phyloP scores from a whole-genome alignment of 2,797 vertebrate species.

The Pitangus sulphuratus region DNA sequence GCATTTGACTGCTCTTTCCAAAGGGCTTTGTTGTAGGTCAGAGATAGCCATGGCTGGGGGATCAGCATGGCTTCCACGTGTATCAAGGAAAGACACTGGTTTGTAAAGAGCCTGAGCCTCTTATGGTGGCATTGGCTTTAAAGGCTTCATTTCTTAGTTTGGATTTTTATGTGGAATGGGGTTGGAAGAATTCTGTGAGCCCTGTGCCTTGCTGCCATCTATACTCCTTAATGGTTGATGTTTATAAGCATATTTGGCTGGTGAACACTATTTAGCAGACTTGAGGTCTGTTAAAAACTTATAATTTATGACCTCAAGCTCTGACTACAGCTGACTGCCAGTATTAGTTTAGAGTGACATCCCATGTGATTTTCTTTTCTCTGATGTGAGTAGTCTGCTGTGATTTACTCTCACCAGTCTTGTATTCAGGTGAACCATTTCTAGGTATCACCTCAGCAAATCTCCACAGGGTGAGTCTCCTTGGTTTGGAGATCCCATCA shows the following conservation, averaged over 20 bases:
- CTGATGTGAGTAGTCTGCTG: neutral
- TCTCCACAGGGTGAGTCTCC: neutral
- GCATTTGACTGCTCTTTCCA: neutral
- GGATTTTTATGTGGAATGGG: neutral
- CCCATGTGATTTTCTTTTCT: neutral
- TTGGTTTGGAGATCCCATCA: neutral
- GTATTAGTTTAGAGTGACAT: neutral
- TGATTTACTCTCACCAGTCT: neutral
- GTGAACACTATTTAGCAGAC: neutral
- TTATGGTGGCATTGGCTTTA: neutral
- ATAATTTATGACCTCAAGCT: neutral
- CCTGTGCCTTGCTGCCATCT: neutral
- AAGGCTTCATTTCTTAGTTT: neutral
- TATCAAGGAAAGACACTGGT: neutral
- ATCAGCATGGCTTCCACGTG: accelerated
- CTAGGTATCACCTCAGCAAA: neutral
- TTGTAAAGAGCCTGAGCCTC: neutral
- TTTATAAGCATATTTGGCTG: neutral
- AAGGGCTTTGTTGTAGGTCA: neutral
- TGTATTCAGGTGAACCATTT: neutral
- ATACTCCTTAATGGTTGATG: neutral
- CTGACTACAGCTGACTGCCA: neutral
- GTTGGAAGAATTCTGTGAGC: neutral
- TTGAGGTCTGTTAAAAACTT: conserved; percentile 7
- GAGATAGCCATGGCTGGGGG: neutral